Evolutionary conservation across 2,797 vertebrate genomes (phyloP), one percentile per base, ranked within the genome.

Genomic region (Triplophysa bombifrons): DNA sequence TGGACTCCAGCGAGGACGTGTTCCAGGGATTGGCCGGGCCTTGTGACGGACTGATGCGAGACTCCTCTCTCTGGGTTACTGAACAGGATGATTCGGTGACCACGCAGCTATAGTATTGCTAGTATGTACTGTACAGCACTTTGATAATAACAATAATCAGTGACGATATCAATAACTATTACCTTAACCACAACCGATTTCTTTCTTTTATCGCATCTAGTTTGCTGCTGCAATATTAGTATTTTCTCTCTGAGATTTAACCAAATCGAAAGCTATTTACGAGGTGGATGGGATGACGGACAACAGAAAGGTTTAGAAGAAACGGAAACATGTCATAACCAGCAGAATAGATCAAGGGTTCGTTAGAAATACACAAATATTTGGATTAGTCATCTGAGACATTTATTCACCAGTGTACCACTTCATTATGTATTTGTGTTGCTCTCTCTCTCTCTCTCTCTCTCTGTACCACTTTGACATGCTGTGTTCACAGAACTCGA

Each of bases 1-100:
- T 98, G 93, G 96, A 96, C 94, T 97, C 96, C 0, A 95, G 94
- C 22, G 95, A 97, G 90, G 95, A 97, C 41, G 95, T 98, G 89
- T 97, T 97, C 93, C 95, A 96, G 88, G 94, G 94, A 68, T 96
- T 96, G 95, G 95, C 95, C 87, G 96, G 97, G 72, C 95, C 95
- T 19, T 97, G 96, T 86, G 95, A 95, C 84, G 87, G 93, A 89
- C 91, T 41, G 58, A 73, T 16, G 10, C 44, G 93, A 83, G 83
- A 69, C 48, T 93, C 93, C 82, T 93, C 93, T 87, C 90, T 95
- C 92, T 95, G 94, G 94, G 95, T 95, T 84, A 95, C 94, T 0
- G 94, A 94, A 85, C 94, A 95, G 88, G 96, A 98, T 91, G 96
- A 98, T 88, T 96, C 96, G 0, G 92, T 98, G 67, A 98, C 96